These are phyloP conservation scores for Hartigia nigra DNA, from an alignment of 2,888 invertebrate genomes.

Conservation along the genomic window DNA sequence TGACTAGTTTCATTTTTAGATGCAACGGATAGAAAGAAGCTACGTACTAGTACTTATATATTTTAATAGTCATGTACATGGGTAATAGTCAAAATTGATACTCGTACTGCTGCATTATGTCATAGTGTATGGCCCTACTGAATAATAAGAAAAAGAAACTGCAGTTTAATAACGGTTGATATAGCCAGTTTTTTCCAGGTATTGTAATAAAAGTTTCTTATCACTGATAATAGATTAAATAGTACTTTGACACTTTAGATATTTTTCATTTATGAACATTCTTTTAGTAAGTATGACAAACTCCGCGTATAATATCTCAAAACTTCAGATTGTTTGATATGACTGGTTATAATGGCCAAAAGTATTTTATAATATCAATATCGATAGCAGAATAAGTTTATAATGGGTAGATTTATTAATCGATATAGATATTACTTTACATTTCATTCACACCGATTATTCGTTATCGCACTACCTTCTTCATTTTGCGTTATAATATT, in stretches of 20 bases:
- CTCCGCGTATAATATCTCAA: background rate
- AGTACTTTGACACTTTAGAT: background rate
- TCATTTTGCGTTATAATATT: background rate
- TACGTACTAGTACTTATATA: background rate
- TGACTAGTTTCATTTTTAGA: slow-evolving; percentile 15
- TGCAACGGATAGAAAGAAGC: slow-evolving; percentile 2
- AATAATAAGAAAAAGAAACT: background rate
- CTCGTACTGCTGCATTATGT: background rate
- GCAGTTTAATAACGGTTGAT: background rate
- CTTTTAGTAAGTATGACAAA: background rate
- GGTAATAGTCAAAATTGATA: background rate
- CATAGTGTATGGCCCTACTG: background rate
- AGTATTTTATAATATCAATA: background rate
- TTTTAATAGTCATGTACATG: background rate
- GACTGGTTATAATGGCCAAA: background rate
- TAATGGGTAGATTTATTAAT: background rate
- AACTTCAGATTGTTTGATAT: background rate
- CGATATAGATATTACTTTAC: background rate
- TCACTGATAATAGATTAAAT: background rate
- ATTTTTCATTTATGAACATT: background rate
- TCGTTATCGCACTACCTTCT: background rate
- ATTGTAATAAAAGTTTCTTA: background rate
- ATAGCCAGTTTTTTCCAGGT: background rate
- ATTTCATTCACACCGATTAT: background rate
- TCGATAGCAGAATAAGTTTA: background rate